Conservation (phyloP, 1,140 invertebrate genomes). For the Lerema accius region DNA sequence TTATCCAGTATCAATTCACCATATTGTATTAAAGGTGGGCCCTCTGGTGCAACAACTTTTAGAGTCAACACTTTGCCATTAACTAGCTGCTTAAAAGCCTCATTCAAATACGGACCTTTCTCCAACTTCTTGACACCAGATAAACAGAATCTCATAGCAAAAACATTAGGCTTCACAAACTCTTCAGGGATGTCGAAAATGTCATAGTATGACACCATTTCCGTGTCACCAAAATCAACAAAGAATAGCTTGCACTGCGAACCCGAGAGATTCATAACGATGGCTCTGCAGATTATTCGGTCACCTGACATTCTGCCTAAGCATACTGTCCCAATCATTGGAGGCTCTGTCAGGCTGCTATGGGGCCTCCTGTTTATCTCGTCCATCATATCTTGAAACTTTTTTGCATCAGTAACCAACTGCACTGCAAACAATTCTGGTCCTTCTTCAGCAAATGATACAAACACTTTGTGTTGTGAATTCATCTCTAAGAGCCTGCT, state of each 20-base stretch:
- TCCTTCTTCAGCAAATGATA: conserved; percentile 90
- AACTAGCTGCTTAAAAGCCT: conserved; percentile 87
- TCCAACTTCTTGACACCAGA: conserved; percentile 86
- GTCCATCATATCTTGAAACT: conserved; percentile 86
- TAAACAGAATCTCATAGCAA: conserved; percentile 88
- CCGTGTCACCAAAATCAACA: conserved; percentile 90
- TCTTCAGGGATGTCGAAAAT: conserved; percentile 89
- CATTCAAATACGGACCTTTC: conserved; percentile 86
- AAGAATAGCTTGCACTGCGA: conserved; percentile 87
- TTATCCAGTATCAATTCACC: conserved; percentile 85
- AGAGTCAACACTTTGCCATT: conserved; percentile 84
- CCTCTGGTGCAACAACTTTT: conserved; percentile 85
- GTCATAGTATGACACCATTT: conserved; percentile 86
- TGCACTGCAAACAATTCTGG: conserved; percentile 89
- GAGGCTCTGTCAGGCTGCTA: conserved; percentile 84
- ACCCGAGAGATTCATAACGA: conserved; percentile 86
- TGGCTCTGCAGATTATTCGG: conserved; percentile 86
- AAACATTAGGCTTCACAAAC: conserved; percentile 86
- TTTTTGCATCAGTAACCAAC: conserved; percentile 82
- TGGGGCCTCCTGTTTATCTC: conserved; percentile 85
- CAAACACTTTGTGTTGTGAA: conserved; percentile 85
- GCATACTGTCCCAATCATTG: conserved; percentile 87
- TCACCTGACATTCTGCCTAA: conserved; percentile 87
- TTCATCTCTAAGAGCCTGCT: conserved; percentile 84
- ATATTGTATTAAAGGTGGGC: conserved; percentile 87